Conservation (phyloP, 2,888 invertebrate genomes). For the Sarcophaga carnaria region DNA sequence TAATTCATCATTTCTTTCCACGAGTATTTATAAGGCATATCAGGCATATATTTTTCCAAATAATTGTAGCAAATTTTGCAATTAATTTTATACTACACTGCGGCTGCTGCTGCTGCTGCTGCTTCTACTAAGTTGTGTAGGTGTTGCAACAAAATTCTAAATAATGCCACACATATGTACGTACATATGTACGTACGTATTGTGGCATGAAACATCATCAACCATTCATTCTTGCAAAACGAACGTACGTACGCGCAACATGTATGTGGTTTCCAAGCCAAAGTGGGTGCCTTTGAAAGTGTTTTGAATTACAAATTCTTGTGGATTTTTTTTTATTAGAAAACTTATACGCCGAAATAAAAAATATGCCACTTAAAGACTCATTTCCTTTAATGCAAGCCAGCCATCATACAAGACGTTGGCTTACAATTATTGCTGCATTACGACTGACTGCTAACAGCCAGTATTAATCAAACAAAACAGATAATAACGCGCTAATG, state of each 20-base stretch:
- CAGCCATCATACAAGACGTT: no score
- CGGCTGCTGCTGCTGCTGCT: no score
- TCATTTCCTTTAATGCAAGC: conserved; percentile 58
- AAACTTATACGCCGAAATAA: not conserved
- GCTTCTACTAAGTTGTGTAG: conserved; percentile 32
- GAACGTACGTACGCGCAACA: not conserved
- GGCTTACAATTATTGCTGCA: no score
- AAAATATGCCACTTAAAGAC: conserved; percentile 59
- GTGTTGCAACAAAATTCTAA: conserved; percentile 43
- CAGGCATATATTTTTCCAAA: conserved; percentile 36
- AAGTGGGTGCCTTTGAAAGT: conserved; percentile 61
- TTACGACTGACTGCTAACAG: no score
- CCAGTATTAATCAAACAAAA: conserved; percentile 45
- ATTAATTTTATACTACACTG: conserved; percentile 7
- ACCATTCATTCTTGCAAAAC: not conserved
- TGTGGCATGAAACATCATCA: no score
- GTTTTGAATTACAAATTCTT: conserved; percentile 60
- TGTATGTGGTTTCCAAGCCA: conserved; percentile 6
- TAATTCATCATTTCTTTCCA: not conserved
- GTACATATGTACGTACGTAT: no score
- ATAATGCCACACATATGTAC: conserved; percentile 9
- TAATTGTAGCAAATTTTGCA: conserved; percentile 61
- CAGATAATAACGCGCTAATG: conserved; percentile 60
- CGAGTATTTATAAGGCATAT: not conserved
- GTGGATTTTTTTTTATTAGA: no score